Conservation (phyloP, 1,140 invertebrate genomes). For the Armadillidium nasatum region DNA sequence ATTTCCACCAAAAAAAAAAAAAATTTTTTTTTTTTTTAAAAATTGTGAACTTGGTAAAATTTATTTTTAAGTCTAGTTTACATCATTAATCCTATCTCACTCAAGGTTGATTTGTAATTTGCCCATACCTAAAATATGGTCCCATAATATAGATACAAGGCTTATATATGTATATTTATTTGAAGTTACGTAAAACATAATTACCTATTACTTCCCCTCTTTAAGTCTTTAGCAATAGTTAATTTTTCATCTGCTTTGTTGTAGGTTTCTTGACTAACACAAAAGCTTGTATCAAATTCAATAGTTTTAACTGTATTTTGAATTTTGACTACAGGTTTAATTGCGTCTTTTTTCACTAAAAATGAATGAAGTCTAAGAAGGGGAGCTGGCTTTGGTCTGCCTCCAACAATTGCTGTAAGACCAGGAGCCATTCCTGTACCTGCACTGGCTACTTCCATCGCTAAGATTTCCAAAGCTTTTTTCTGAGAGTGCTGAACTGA, state of each 20-base stretch:
- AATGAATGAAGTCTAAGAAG: slow-evolving; percentile 55
- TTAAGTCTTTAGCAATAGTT: neutral
- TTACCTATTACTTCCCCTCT: neutral
- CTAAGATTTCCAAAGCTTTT: slow-evolving; percentile 54
- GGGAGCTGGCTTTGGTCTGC: slow-evolving; percentile 54
- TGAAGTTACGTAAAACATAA: too few species aligned
- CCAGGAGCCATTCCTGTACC: slow-evolving; percentile 59
- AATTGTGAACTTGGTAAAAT: too few species aligned
- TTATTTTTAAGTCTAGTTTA: too few species aligned
- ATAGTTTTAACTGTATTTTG: slow-evolving; percentile 36
- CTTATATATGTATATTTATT: too few species aligned
- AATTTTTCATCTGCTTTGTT: neutral
- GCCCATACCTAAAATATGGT: too few species aligned
- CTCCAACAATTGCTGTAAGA: slow-evolving; percentile 54
- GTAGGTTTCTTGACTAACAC: slow-evolving; percentile 16
- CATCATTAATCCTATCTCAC: too few species aligned
- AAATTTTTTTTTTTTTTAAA: too few species aligned
- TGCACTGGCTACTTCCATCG: slow-evolving; percentile 55
- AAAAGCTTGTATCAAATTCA: neutral
- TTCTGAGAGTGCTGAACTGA: slow-evolving; percentile 54
- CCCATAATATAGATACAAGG: too few species aligned
- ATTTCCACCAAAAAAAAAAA: too few species aligned
- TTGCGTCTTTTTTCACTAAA: slow-evolving; percentile 50
- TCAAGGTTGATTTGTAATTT: too few species aligned
- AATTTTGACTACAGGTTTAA: slow-evolving; percentile 47